Conservation (phyloP, 2,797 vertebrate genomes). For the Argyrosomus regius region DNA sequence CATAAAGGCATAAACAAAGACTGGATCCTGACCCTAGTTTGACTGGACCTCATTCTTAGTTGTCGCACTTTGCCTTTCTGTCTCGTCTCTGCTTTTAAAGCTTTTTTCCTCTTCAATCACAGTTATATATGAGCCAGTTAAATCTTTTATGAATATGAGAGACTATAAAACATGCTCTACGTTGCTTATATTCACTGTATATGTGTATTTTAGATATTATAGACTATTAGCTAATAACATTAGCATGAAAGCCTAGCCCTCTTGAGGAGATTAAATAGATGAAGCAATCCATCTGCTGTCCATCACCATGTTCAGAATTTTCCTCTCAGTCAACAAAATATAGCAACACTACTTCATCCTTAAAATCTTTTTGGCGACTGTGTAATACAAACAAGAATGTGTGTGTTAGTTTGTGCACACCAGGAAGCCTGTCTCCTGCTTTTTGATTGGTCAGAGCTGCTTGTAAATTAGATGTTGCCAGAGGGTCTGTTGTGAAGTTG, state of each 20-base stretch:
- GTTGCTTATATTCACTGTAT: background rate
- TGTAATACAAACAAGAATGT: too few relatives aligned
- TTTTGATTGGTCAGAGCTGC: background rate
- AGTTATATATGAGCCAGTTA: background rate
- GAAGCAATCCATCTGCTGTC: background rate
- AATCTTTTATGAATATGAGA: background rate
- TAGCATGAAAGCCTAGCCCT: too few relatives aligned
- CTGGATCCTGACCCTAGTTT: slow-evolving; percentile 52
- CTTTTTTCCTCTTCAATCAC: background rate
- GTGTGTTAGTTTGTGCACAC: too few relatives aligned
- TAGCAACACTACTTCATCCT: too few relatives aligned
- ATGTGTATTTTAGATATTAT: background rate
- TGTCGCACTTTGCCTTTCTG: slow-evolving; percentile 6
- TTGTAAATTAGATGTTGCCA: too few relatives aligned
- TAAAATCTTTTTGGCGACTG: too few relatives aligned
- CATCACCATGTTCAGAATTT: background rate
- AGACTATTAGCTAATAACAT: background rate
- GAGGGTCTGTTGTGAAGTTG: too few relatives aligned
- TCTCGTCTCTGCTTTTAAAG: background rate
- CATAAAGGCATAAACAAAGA: slow-evolving; percentile 72
- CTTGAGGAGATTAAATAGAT: background rate
- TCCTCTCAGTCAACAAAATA: background rate
- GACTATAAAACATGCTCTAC: background rate
- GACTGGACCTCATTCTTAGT: slow-evolving; percentile 15
- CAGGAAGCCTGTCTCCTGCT: background rate